Base-by-base conservation (phyloP, 2,888 invertebrate genomes). In the Drosophila quinaria region DNA sequence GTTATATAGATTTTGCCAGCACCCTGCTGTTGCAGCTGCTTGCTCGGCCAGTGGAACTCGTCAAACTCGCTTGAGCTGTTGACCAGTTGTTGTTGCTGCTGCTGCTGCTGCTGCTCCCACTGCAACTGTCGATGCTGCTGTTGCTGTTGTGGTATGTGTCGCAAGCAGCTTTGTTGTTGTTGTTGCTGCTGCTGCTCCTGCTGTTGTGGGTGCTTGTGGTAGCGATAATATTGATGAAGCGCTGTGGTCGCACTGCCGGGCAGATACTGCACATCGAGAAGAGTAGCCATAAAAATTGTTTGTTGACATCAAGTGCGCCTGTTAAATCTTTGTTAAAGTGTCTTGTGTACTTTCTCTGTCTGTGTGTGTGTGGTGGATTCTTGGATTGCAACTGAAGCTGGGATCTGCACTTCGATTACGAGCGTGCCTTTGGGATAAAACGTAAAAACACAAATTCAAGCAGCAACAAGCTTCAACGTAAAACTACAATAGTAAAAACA, bases 161-260 rank as follows among this genome's bases (percentile, higher is more conserved):
- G 51, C 74, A 74, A 63, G 69, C 73, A 74, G 52, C 74, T 60
- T 25, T 50, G n/a, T n/a, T n/a, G 63, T 17, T 63, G 66, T n/a
- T n/a, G n/a, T n/a, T n/a, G n/a, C 6, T 25, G 25, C 6, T 25
- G 25, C 25, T 58, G 68, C 31, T 64, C 78, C n/a, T 72, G 79
- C 8, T 67, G 75, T 10, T 65, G 70, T 17, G 29, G 74, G 81
- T 41, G 59, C 63, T 83, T 84, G 78, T 78, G 87, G 74, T 89
- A 89, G 73, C 90, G 90, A 76, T 89, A 81, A 82, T 88, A 89
- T 75, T 89, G 90, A 86, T 90, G 90, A 83, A 90, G 89, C 73
- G 89, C 80, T 65, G 79, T 67, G 58, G 79, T 76, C 68, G 71
- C 75, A 69, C 74, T 80, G 79, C 82, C 81, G 67, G 90, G 89